Conservation (phyloP, 2,888 invertebrate genomes). For the Clistopyga incitator region DNA sequence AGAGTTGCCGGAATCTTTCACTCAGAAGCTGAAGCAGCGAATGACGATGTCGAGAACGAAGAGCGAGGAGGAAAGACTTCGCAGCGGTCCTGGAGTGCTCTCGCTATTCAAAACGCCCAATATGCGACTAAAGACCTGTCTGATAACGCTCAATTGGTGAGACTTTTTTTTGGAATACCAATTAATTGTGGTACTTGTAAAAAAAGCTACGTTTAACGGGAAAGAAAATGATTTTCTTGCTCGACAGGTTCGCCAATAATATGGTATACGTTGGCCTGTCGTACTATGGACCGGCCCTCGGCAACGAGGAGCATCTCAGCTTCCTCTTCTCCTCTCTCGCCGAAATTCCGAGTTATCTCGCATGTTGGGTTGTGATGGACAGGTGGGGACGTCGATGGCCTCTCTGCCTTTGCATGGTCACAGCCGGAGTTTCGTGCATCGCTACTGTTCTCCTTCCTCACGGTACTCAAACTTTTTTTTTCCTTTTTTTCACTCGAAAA, state of each 20-base stretch:
- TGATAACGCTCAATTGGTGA: constrained; percentile 94
- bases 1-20: constrained; percentile 90
- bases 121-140: constrained; percentile 93
- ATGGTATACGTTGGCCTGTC: constrained; percentile 96
- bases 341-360: constrained; percentile 94
- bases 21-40: constrained; percentile 89
- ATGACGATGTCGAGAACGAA: constrained; percentile 87
- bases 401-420: constrained; percentile 90
- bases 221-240: constrained; percentile 1
- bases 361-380: constrained; percentile 96
- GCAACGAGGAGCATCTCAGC: constrained; percentile 94
- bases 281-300: constrained; percentile 95
- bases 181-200: background rate
- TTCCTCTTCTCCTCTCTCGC: constrained; percentile 94
- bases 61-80: constrained; percentile 85
- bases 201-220: background rate
- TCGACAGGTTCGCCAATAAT: constrained; percentile 92
- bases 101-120: constrained; percentile 93
- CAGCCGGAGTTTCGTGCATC: constrained; percentile 92
- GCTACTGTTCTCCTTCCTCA: constrained; percentile 93
- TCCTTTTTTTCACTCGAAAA: background rate
- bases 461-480: constrained; percentile 85
- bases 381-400: constrained; percentile 95
- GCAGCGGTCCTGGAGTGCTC: constrained; percentile 86
- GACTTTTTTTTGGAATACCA: constrained; percentile 25